Evolutionary conservation across 2,113 vertebrate species (phyloP).

Genomic region (Potamarius usumacintae): DNA sequence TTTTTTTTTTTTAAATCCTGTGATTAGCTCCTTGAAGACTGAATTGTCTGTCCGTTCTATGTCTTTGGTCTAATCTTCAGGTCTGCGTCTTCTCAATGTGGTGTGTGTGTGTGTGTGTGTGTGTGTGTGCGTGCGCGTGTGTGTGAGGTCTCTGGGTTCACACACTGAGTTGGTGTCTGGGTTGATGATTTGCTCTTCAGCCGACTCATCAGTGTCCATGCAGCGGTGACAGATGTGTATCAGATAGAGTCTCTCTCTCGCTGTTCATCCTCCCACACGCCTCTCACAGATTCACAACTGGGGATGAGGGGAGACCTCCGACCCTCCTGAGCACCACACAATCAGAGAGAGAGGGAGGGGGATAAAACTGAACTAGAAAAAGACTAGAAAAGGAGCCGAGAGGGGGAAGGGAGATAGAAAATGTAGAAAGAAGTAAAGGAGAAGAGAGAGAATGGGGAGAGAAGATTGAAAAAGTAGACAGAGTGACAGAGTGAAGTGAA

Average conservation of each 20-base stretch:
- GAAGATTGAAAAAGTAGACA: not conserved
- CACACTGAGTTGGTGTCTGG: slow-evolving; percentile 28
- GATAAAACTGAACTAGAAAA: not conserved
- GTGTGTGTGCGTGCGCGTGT: slow-evolving; percentile 19
- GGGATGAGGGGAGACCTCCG: slow-evolving; percentile 63
- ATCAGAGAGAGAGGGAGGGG: slow-evolving; percentile 58
- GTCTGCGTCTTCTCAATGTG: slow-evolving; percentile 40
- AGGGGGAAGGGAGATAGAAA: not conserved
- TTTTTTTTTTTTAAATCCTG: slow-evolving; percentile 38
- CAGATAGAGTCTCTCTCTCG: slow-evolving; percentile 42
- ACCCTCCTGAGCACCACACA: slow-evolving; percentile 70
- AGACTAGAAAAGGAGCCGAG: not conserved
- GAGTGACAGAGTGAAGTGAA: not conserved
- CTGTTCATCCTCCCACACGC: slow-evolving; percentile 68
- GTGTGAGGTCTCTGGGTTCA: slow-evolving; percentile 22
- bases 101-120: slow-evolving; percentile 27
- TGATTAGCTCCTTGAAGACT: slow-evolving; percentile 56
- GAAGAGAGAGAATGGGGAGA: too few relatives aligned
- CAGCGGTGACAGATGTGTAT: slow-evolving; percentile 64
- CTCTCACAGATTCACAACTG: slow-evolving; percentile 71
- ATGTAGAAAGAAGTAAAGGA: not conserved
- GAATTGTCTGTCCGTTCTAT: slow-evolving; percentile 40
- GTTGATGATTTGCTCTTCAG: slow-evolving; percentile 49
- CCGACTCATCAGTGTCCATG: slow-evolving; percentile 71
- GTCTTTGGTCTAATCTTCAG: slow-evolving; percentile 53